phyloP scores from a whole-genome alignment of 2,888 invertebrate genomes.

The Meandrusa payeni region DNA sequence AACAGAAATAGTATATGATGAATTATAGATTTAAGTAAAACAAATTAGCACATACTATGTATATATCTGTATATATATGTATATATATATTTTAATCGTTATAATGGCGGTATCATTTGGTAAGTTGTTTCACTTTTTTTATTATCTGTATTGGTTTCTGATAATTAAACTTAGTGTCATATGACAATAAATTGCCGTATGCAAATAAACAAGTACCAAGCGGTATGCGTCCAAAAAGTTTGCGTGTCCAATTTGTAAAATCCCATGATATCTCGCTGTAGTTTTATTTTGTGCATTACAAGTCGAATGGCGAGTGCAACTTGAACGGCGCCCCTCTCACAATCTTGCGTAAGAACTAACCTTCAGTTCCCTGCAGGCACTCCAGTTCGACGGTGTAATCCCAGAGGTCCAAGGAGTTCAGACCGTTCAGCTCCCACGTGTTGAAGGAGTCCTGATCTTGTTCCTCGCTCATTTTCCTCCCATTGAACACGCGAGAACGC shows the following conservation, averaged over 20 bases:
- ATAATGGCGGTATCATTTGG: too few species aligned
- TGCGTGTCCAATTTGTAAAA: conserved; percentile 41
- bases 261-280: conserved; percentile 45
- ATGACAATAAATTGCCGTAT: too few species aligned
- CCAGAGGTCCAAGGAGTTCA: conserved; percentile 90
- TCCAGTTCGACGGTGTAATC: conserved; percentile 92
- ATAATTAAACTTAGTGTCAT: too few species aligned
- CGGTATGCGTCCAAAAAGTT: conserved; percentile 33
- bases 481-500: conserved; percentile 35
- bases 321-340: conserved; percentile 47
- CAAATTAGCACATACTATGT: too few species aligned
- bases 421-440: conserved; percentile 78
- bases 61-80: too few species aligned
- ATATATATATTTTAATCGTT: too few species aligned
- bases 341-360: conserved; percentile 75
- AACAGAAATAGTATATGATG: too few species aligned
- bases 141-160: too few species aligned
- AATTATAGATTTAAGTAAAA: too few species aligned
- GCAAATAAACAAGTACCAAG: too few species aligned
- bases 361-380: conserved; percentile 89
- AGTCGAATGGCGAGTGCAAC: conserved; percentile 41
- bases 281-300: conserved; percentile 47
- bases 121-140: too few species aligned
- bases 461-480: conserved; percentile 68
- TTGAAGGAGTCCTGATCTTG: conserved; percentile 70